These are phyloP conservation scores for Xestia ashworthii DNA, from an alignment of 2,888 invertebrate genomes.

Conservation along the genomic window DNA sequence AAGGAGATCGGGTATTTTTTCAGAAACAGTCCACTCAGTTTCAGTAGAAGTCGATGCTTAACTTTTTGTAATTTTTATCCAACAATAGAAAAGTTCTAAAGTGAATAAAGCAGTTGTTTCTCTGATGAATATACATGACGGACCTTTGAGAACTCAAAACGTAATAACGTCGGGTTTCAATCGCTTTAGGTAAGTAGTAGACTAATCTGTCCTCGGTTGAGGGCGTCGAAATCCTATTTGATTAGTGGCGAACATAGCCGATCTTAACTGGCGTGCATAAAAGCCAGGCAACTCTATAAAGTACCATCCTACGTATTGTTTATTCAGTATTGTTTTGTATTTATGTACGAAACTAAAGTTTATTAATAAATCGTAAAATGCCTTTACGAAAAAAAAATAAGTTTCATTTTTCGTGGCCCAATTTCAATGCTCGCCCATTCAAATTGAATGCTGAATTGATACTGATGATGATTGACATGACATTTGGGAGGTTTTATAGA, in stretches of 20 bases:
- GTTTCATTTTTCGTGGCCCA: too few relatives aligned
- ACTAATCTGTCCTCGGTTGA: neutral
- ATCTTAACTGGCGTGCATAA: neutral
- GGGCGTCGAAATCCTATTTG: neutral
- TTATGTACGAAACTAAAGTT: neutral
- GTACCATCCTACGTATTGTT: neutral
- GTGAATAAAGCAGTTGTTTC: constrained; percentile 9
- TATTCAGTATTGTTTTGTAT: neutral
- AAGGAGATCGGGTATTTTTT: neutral
- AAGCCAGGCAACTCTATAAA: neutral
- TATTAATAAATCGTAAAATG: too few relatives aligned
- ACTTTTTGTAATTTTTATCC: constrained; percentile 22
- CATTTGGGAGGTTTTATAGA: too few relatives aligned
- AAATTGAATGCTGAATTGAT: too few relatives aligned
- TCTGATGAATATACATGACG: constrained; percentile 18
- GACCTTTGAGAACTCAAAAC: neutral
- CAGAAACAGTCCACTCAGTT: neutral
- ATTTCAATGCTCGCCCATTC: too few relatives aligned
- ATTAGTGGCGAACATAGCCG: neutral
- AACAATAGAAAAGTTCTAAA: constrained; percentile 16
- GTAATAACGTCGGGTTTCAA: constrained; percentile 7
- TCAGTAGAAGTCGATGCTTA: neutral
- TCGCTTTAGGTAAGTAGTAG: constrained; percentile 1
- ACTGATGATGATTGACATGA: too few relatives aligned
- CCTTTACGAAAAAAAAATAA: too few relatives aligned